phyloP scores from a whole-genome alignment of 2,113 vertebrate genomes.

The Pavo muticus region DNA sequence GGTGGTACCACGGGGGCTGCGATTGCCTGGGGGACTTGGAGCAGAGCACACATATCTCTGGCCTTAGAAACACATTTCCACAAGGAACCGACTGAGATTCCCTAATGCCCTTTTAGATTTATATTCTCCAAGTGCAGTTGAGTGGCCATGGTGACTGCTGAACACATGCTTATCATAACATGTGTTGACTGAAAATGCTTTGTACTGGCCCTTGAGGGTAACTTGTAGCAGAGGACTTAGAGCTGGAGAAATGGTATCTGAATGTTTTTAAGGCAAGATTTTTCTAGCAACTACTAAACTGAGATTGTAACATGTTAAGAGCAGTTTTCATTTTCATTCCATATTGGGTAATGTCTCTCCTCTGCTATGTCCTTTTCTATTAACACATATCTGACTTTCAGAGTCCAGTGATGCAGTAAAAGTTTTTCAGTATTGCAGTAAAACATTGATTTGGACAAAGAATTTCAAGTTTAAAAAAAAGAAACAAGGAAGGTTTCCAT shows the following conservation, averaged over 20 bases:
- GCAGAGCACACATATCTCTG: not conserved
- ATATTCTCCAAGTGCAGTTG: accelerated
- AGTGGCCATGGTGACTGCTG: not conserved
- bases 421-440: slow-evolving; percentile 6
- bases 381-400: not conserved
- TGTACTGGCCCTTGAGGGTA: not conserved
- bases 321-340: slow-evolving; percentile 40
- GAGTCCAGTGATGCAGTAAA: not conserved
- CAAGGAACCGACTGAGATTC: not conserved
- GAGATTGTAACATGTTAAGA: not conserved
- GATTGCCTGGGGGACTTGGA: accelerated
- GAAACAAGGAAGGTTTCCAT: slow-evolving; percentile 38
- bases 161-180: not conserved
- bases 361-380: not conserved
- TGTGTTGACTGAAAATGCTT: not conserved
- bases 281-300: not conserved
- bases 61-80: not conserved
- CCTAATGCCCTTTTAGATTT: not conserved
- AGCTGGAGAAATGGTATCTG: not conserved
- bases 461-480: slow-evolving; percentile 29
- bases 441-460: not conserved
- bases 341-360: slow-evolving; percentile 46
- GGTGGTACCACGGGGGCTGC: not conserved
- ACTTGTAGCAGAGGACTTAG: not conserved
- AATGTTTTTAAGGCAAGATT: not conserved